phyloP scores from a whole-genome alignment of 2,113 vertebrate species.

The Psephotus haematonotus region DNA sequence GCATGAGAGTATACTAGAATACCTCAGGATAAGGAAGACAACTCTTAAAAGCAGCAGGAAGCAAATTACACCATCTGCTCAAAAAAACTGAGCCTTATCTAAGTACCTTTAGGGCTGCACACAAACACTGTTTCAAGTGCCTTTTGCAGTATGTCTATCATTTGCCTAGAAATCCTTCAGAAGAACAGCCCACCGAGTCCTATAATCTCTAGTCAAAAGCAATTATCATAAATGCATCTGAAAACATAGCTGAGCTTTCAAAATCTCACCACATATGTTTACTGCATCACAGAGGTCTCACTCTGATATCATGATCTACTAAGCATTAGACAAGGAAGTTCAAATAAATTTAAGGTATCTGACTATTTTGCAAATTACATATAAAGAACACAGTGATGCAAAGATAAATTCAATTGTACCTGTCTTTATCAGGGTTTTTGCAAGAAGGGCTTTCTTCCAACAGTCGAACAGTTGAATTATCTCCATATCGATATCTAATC shows the following conservation, averaged over 20 bases:
- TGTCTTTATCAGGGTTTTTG: not conserved
- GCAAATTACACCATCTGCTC: slow-evolving; percentile 14
- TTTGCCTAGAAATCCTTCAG: not conserved
- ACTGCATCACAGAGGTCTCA: not conserved
- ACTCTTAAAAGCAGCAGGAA: not conserved
- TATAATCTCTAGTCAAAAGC: not conserved
- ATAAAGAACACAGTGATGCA: not conserved
- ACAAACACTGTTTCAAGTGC: slow-evolving; percentile 11
- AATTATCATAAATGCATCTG: not conserved
- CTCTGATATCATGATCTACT: not conserved
- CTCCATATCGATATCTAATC: not conserved
- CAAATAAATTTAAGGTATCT: not conserved
- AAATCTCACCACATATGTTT: not conserved
- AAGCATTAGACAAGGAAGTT: not conserved
- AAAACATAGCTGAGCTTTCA: slow-evolving; percentile 8
- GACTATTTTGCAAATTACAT: not conserved
- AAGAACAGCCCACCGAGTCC: not conserved
- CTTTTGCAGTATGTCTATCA: not conserved
- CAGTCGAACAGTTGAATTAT: not conserved
- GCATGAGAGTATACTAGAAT: not conserved
- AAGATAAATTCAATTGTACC: not conserved
- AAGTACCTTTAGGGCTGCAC: not conserved
- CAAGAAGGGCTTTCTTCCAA: not conserved
- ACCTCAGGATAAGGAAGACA: not conserved
- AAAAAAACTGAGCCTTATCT: not conserved